phyloP scores from a whole-genome alignment of 2,888 invertebrate genomes.

The Drymonia ruficornis region DNA sequence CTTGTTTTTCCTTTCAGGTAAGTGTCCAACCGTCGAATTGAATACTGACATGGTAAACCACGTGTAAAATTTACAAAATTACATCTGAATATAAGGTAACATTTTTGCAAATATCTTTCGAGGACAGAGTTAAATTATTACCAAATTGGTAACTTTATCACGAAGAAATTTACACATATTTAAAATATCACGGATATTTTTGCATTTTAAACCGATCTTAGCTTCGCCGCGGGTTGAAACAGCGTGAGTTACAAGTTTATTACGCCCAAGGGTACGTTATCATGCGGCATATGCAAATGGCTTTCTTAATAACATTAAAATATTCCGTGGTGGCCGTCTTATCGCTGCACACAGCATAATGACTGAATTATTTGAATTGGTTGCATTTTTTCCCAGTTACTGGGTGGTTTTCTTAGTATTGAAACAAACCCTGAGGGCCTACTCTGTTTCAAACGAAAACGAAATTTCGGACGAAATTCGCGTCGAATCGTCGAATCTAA shows the following conservation, averaged over 20 bases:
- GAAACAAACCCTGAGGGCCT: too few relatives aligned
- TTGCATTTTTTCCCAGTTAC: slow-evolving; percentile 10
- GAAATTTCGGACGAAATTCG: too few relatives aligned
- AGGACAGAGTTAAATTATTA: too few relatives aligned
- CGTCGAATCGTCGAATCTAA: too few relatives aligned
- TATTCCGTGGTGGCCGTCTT: slow-evolving; percentile 14
- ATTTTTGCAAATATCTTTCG: too few relatives aligned
- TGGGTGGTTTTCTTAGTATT: too few relatives aligned
- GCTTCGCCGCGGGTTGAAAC: neutral
- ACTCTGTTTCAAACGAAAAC: too few relatives aligned
- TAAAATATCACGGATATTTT: too few relatives aligned
- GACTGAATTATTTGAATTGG: slow-evolving; percentile 19
- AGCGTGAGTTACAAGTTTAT: slow-evolving; percentile 19
- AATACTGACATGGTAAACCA: neutral
- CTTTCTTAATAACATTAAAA: slow-evolving; percentile 21
- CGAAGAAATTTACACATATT: too few relatives aligned
- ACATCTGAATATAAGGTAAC: too few relatives aligned
- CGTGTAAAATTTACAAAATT: neutral
- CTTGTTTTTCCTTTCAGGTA: slow-evolving; percentile 23
- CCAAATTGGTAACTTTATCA: too few relatives aligned
- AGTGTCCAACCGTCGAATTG: slow-evolving; percentile 5
- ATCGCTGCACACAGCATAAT: slow-evolving; percentile 8
- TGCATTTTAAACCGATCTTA: too few relatives aligned
- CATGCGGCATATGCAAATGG: slow-evolving; percentile 17
- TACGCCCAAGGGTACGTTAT: slow-evolving; percentile 22